These are phyloP conservation scores for Cosmia trapezina DNA, from an alignment of 2,888 invertebrate genomes.

Conservation along the genomic window DNA sequence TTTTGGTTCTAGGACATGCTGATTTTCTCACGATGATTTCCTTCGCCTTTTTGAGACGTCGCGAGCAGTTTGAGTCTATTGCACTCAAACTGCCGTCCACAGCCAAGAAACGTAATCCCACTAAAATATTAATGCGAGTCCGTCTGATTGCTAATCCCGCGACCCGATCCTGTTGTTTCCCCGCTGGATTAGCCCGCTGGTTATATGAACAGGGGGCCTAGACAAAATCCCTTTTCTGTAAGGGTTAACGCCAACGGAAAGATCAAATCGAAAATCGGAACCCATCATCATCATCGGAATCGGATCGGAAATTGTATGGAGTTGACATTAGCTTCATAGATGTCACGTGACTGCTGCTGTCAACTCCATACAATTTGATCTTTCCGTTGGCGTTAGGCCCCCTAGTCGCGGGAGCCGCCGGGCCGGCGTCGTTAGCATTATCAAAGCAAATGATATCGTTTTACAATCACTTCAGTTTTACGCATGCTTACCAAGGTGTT, in stretches of 20 bases:
- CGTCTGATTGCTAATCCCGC: conserved; percentile 53
- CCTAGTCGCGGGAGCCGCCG: conserved; percentile 17
- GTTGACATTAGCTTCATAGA: too few species aligned
- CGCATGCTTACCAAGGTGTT: conserved; percentile 34
- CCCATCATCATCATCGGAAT: too few species aligned
- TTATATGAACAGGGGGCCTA: neutral
- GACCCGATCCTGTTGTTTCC: conserved; percentile 10
- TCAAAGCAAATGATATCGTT: conserved; percentile 52
- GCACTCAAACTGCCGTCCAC: too few species aligned
- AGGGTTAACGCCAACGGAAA: too few species aligned
- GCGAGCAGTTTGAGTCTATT: conserved; percentile 26
- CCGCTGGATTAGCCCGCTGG: neutral
- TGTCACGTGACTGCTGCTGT: too few species aligned
- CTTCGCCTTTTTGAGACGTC: neutral
- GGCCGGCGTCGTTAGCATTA: conserved; percentile 48
- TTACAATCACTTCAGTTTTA: conserved; percentile 59
- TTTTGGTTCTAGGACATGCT: too few species aligned
- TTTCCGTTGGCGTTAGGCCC: too few species aligned
- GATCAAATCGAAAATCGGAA: too few species aligned
- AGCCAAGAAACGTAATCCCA: conserved; percentile 52
- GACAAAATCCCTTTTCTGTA: too few species aligned
- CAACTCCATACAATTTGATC: too few species aligned
- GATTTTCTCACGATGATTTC: too few species aligned
- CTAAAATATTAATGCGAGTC: conserved; percentile 64
- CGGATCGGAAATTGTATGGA: too few species aligned